Conservation (phyloP, 1,140 invertebrate genomes). For the Drosophila ficusphila region DNA sequence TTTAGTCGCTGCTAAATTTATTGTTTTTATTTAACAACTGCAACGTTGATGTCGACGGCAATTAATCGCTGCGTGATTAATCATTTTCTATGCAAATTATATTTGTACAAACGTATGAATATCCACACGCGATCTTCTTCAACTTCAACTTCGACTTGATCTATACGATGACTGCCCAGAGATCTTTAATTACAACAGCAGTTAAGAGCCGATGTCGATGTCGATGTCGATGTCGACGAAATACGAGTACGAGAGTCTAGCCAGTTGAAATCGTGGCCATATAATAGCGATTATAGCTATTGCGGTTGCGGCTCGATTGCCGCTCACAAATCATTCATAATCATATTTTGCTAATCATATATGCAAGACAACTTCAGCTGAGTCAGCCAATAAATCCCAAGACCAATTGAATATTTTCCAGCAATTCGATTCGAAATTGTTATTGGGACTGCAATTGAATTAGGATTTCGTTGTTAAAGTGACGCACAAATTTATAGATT, state of each 20-base stretch:
- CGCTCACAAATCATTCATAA: slow-evolving; percentile 43
- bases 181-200: slow-evolving; percentile 45
- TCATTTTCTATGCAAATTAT: slow-evolving; percentile 61
- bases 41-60: slow-evolving; percentile 28
- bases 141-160: slow-evolving; percentile 1
- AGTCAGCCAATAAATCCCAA: slow-evolving; percentile 20
- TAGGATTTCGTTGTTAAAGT: neutral
- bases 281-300: neutral
- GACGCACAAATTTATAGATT: neutral
- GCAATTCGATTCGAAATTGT: slow-evolving; percentile 11
- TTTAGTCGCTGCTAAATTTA: slow-evolving; percentile 33
- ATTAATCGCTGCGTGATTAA: slow-evolving; percentile 49
- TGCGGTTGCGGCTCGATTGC: neutral
- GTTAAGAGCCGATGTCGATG: neutral
- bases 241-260: slow-evolving; percentile 28
- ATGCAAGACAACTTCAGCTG: slow-evolving; percentile 27
- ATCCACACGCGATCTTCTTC: slow-evolving; percentile 28
- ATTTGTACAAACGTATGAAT: neutral
- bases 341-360: slow-evolving; percentile 38
- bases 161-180: neutral
- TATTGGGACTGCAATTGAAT: neutral
- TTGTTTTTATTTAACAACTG: slow-evolving; percentile 41
- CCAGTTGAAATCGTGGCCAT: slow-evolving; percentile 10
- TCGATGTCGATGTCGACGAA: no score
- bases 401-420: neutral